Conservation (phyloP, 2,797 vertebrate species). For the Hapalemur alaotrensis region DNA sequence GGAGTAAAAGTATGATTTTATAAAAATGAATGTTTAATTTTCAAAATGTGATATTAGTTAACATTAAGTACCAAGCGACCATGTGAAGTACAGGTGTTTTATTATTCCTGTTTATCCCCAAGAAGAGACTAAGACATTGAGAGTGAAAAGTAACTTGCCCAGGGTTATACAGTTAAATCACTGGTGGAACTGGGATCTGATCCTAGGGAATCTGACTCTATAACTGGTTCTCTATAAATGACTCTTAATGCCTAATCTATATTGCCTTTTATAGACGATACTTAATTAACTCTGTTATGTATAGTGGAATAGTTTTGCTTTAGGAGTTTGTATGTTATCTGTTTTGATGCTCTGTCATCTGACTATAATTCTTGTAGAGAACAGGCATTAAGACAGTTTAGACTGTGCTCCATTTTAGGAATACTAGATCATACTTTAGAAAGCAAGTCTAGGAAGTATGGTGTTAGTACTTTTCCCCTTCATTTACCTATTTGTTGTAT, state of each 20-base stretch:
- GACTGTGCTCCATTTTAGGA: background rate
- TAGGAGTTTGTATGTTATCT: background rate
- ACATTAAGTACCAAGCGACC: background rate
- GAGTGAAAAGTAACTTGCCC: background rate
- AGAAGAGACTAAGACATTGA: background rate
- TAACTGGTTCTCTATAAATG: background rate
- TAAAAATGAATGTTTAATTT: conserved; percentile 46
- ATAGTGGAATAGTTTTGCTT: background rate
- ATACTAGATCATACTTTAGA: background rate
- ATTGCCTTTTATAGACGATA: background rate
- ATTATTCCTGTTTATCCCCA: background rate
- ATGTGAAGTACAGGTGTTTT: background rate
- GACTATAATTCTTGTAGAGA: background rate
- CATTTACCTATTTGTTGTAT: background rate
- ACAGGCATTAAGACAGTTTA: background rate
- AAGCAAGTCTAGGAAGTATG: background rate
- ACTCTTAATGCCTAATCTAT: background rate
- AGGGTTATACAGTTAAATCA: background rate
- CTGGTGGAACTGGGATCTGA: background rate
- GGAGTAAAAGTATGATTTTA: background rate
- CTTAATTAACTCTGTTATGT: background rate
- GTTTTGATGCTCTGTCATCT: background rate
- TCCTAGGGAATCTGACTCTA: background rate
- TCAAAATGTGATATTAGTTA: background rate
- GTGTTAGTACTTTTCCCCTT: background rate